phyloP scores from a whole-genome alignment of 2,888 invertebrate genomes.

The Polymixis flavicincta region DNA sequence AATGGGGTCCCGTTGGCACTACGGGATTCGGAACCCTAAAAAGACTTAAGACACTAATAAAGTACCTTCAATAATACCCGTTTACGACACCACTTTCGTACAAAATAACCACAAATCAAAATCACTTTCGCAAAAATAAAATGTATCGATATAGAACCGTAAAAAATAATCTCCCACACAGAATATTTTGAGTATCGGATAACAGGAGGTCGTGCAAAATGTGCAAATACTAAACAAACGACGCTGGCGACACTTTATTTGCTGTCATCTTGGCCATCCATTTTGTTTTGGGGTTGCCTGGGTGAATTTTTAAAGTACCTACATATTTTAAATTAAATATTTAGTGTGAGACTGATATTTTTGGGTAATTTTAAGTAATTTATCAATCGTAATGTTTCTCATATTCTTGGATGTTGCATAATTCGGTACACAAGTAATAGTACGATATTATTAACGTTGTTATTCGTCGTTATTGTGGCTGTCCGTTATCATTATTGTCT shows the following conservation, averaged over 20 bases:
- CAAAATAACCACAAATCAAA: slow-evolving; percentile 57
- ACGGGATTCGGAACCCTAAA: slow-evolving; percentile 8
- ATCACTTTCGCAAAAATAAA: slow-evolving; percentile 58
- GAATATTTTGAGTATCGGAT: slow-evolving; percentile 68
- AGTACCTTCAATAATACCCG: slow-evolving; percentile 24
- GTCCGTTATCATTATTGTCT: background rate
- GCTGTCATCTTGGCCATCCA: slow-evolving; percentile 68
- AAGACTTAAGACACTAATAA: slow-evolving; percentile 50
- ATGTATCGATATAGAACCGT: slow-evolving; percentile 51
- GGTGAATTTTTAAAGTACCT: slow-evolving; percentile 28
- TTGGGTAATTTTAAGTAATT: no score
- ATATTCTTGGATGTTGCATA: background rate
- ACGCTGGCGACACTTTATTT: slow-evolving; percentile 73
- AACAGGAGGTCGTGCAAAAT: slow-evolving; percentile 61
- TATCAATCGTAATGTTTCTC: background rate
- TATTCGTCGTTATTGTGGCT: background rate
- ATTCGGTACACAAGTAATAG: background rate
- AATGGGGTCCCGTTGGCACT: background rate
- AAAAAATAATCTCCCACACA: slow-evolving; percentile 51
- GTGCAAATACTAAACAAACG: slow-evolving; percentile 73
- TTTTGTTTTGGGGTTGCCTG: slow-evolving; percentile 62
- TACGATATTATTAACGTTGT: background rate
- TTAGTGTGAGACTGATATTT: background rate
- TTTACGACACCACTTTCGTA: slow-evolving; percentile 48
- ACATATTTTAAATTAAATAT: background rate